Evolutionary conservation across 2,797 vertebrate genomes (phyloP).

Genomic region (Novumbra hubbsi): DNA sequence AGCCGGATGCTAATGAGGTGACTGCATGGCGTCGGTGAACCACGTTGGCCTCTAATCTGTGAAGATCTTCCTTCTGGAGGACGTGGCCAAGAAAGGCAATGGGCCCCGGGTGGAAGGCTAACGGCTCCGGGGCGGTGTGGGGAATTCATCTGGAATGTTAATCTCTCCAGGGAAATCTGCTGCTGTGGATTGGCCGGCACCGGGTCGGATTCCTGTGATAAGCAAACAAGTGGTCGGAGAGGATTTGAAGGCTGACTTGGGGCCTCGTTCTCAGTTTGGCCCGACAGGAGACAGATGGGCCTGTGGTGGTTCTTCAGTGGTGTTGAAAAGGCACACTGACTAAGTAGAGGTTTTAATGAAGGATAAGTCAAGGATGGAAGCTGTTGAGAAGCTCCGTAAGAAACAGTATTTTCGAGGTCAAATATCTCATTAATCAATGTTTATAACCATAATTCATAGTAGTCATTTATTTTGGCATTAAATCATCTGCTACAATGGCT

Average conservation of each 20-base stretch:
- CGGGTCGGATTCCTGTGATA: neutral
- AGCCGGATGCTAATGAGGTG: neutral
- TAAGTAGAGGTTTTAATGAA: too few relatives aligned
- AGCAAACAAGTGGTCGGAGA: neutral
- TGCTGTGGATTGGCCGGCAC: neutral
- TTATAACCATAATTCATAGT: too few relatives aligned
- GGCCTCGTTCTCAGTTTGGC: too few relatives aligned
- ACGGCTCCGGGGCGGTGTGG: conserved; percentile 34
- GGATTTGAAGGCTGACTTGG: neutral
- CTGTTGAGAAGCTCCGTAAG: too few relatives aligned
- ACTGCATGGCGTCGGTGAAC: conserved; percentile 4
- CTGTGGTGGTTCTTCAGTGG: too few relatives aligned
- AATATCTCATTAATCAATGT: too few relatives aligned
- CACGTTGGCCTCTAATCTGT: neutral
- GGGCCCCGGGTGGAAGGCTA: conserved; percentile 14
- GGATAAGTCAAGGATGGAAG: too few relatives aligned
- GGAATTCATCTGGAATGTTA: conserved; percentile 54
- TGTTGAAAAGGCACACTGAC: too few relatives aligned
- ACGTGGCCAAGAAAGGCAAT: neutral
- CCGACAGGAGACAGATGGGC: too few relatives aligned
- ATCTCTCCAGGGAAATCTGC: conserved; percentile 35
- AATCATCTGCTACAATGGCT: too few relatives aligned
- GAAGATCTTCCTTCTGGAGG: conserved; percentile 14
- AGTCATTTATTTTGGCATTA: too few relatives aligned
- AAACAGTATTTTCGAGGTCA: too few relatives aligned